Conservation (phyloP, 2,888 invertebrate genomes). For the Ceramica pisi region DNA sequence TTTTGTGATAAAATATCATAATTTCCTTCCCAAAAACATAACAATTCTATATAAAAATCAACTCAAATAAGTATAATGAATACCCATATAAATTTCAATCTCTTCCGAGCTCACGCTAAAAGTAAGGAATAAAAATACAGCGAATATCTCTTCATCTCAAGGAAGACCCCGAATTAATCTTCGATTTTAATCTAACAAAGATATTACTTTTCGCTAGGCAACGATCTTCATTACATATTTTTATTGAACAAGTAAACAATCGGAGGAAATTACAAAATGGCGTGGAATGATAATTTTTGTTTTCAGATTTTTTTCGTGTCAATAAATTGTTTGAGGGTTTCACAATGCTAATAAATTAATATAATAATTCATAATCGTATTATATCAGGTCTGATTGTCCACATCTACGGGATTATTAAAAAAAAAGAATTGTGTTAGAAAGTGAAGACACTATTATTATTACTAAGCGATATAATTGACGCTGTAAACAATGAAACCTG, state of each 20-base stretch:
- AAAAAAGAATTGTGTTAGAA: too few species aligned
- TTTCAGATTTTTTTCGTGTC: conserved; percentile 11
- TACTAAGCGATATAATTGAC: too few species aligned
- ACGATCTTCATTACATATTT: conserved; percentile 59
- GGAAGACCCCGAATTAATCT: conserved; percentile 48
- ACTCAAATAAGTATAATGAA: conserved; percentile 18
- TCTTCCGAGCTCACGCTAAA: conserved; percentile 1
- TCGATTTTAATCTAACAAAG: conserved; percentile 62
- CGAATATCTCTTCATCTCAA: conserved; percentile 41
- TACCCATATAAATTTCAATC: conserved; percentile 39
- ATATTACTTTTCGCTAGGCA: conserved; percentile 52
- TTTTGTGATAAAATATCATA: neutral
- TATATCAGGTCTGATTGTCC: too few species aligned
- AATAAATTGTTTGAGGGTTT: conserved; percentile 1
- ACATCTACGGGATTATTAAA: too few species aligned
- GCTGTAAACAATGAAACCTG: too few species aligned
- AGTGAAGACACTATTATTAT: too few species aligned
- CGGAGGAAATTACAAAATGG: conserved; percentile 24
- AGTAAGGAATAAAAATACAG: conserved; percentile 35
- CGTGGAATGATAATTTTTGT: neutral
- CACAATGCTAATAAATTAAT: neutral
- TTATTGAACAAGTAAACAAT: conserved; percentile 53
- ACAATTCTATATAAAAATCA: conserved; percentile 9
- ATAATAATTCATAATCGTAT: too few species aligned
- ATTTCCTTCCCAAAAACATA: neutral